phyloP scores from a whole-genome alignment of 2,113 vertebrate genomes.

The Egretta garzetta region DNA sequence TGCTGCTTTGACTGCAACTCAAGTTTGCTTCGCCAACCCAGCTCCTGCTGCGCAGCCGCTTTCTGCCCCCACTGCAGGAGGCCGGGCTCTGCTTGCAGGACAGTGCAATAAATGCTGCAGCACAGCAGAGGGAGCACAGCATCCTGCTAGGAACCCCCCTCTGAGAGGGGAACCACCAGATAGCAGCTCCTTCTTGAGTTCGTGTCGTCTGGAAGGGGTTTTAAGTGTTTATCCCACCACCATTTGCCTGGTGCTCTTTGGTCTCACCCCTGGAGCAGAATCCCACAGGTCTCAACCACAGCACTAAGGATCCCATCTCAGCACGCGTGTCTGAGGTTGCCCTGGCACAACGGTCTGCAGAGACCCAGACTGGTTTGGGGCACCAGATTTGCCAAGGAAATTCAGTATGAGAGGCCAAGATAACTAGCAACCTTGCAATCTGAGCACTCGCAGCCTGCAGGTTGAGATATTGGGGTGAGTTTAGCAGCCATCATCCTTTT shows the following conservation, averaged over 20 bases:
- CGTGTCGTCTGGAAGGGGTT: fast-evolving
- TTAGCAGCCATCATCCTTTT: not conserved
- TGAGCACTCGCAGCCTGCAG: not conserved
- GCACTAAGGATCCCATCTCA: not conserved
- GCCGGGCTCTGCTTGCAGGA: not conserved
- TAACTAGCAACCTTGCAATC: too few species aligned
- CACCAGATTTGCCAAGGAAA: not conserved
- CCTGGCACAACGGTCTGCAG: not conserved
- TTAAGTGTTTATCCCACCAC: not conserved
- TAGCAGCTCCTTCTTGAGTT: not conserved
- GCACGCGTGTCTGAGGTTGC: fast-evolving
- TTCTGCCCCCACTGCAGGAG: not conserved
- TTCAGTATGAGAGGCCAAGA: not conserved
- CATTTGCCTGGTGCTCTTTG: fast-evolving
- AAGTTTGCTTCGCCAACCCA: not conserved
- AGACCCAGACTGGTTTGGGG: too few species aligned
- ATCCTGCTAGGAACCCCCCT: not conserved
- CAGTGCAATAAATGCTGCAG: not conserved
- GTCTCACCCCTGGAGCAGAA: not conserved
- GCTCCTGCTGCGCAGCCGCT: not conserved
- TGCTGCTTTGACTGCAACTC: not conserved
- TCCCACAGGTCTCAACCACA: not conserved
- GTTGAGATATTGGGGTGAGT: not conserved
- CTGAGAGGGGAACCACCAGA: not conserved
- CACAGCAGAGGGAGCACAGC: constrained; percentile 53